phyloP scores from a whole-genome alignment of 2,888 invertebrate species.

The Stratiomys singularior region DNA sequence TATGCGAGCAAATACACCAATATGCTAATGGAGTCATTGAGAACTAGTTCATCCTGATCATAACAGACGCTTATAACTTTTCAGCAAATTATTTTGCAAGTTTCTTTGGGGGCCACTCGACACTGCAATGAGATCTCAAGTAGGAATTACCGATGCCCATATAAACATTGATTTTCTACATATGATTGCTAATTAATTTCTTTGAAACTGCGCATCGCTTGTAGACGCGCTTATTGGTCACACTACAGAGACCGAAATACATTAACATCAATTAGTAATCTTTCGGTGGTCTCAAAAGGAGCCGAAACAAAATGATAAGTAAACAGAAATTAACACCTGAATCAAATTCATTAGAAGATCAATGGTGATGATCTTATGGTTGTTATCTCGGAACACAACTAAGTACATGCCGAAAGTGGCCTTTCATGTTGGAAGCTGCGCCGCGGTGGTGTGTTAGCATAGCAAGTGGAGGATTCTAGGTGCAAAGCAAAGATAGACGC shows the following conservation, averaged over 20 bases:
- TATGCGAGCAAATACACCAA: background rate
- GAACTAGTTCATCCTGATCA: constrained; percentile 43
- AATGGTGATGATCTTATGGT: constrained; percentile 47
- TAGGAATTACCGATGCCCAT: background rate
- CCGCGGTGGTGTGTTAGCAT: constrained; percentile 22
- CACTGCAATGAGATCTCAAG: background rate
- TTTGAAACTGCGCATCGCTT: constrained; percentile 44
- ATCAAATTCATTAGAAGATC: constrained; percentile 51
- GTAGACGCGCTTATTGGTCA: constrained; percentile 19
- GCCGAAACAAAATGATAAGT: constrained; percentile 53
- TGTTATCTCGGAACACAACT: constrained; percentile 40
- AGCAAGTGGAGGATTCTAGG: background rate
- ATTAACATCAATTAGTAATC: constrained; percentile 49
- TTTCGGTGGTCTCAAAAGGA: constrained; percentile 51
- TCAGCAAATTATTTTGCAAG: constrained; percentile 43
- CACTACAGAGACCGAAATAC: constrained; percentile 41
- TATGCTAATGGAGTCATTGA: constrained; percentile 37
- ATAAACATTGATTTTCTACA: constrained; percentile 31
- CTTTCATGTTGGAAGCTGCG: constrained; percentile 34
- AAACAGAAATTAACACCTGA: constrained; percentile 54
- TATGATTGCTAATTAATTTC: constrained; percentile 46
- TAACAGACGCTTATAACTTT: constrained; percentile 20
- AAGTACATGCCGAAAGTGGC: constrained; percentile 44
- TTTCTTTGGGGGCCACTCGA: background rate
- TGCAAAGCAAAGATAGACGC: constrained; percentile 4